Evolutionary conservation across 2,797 vertebrate genomes (phyloP), one percentile per base, ranked within the genome.

Genomic region (Pangasius djambal): DNA sequence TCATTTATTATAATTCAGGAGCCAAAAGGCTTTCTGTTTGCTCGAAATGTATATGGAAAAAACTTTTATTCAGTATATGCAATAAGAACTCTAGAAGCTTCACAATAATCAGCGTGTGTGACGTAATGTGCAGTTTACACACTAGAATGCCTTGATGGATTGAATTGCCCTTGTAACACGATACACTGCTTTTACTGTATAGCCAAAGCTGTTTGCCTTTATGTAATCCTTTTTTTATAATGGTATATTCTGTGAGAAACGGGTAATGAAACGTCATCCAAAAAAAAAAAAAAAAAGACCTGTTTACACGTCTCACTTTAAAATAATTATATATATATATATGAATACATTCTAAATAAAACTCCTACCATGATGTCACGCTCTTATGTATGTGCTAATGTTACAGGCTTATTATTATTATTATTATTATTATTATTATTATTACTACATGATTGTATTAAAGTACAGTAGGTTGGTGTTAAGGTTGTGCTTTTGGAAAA

Each of bases 131-230:
- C 52, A 22, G 15, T 28, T 88, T 63, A 34, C 18, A n/a, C 9
- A 31, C 77, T 69, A 20, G 34, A 87, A 77, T n/a, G 67, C 40
- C 57, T n/a, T 20, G 8, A 34, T 77, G 37, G 7, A 65, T 85
- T 77, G 44, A 77, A 40, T 44, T 6, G 28, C 12, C 25, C 2
- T 44, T 48, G 4, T 40, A 61, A 61, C 57, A 40, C 20, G 6
- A 83, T 63, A 65, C 88, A 77, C 37, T 86, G 74, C 74, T 67
- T 84, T 84, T 88, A 75, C 22, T 63, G 15, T 85, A 18, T 77
- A 69, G 57, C 70, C 72, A 77, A n/a, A 85, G 72, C 65, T 20
- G 20, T 83, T 72, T 61, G 65, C 74, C 85, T 91, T 83, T 48
- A 86, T 67, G 9, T 75, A 77, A 78, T 28, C 34, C 1, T 84